Conservation (phyloP, 2,888 invertebrate species). For the Piscicola geometra region DNA sequence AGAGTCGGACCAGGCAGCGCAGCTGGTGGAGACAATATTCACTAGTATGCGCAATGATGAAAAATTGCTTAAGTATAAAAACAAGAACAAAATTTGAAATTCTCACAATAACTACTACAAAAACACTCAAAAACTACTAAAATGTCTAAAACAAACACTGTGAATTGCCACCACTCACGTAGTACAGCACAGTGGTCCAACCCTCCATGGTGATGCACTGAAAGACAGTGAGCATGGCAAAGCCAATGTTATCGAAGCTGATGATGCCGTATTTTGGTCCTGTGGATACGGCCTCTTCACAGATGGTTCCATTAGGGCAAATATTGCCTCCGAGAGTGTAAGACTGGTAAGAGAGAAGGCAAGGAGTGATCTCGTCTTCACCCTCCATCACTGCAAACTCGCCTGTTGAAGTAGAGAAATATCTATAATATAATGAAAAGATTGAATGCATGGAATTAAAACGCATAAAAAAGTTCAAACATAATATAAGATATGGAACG, state of each 20-base stretch:
- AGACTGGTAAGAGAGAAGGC: neutral
- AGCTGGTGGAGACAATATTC: too few relatives aligned
- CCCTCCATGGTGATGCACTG: conserved; percentile 99
- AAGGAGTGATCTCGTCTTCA: conserved; percentile 33
- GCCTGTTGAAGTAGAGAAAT: too few relatives aligned
- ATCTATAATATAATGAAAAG: too few relatives aligned
- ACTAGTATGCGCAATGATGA: neutral
- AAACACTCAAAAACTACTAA: neutral
- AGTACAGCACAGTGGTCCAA: conserved; percentile 99
- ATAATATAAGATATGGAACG: too few relatives aligned
- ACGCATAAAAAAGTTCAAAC: too few relatives aligned
- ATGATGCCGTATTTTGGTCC: conserved; percentile 86
- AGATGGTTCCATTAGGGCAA: conserved; percentile 51
- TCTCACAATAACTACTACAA: neutral
- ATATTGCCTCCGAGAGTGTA: conserved; percentile 46
- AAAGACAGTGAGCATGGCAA: conserved; percentile 99
- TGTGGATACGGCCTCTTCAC: conserved; percentile 49
- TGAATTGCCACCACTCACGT: conserved; percentile 64
- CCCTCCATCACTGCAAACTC: conserved; percentile 16
- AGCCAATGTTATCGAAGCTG: conserved; percentile 99
- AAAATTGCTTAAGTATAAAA: neutral
- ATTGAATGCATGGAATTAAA: too few relatives aligned
- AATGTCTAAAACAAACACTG: too few relatives aligned
- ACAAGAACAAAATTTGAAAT: neutral
- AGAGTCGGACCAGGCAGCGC: too few relatives aligned